Conservation (phyloP, 2,113 vertebrate genomes). For the Hyperopisus bebe region DNA sequence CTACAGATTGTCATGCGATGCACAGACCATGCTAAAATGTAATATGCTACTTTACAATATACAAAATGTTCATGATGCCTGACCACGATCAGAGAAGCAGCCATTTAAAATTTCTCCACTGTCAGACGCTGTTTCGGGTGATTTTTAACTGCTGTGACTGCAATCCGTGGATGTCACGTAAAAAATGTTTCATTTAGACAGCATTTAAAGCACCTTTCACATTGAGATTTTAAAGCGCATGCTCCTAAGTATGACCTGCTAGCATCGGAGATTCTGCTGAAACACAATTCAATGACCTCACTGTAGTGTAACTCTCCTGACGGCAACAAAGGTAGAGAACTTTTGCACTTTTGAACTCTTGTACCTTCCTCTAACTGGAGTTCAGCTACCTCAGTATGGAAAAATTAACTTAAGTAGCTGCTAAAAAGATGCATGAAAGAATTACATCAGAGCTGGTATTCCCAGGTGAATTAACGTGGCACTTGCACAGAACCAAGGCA, state of each 20-base stretch:
- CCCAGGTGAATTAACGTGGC: neutral
- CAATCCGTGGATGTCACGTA: neutral
- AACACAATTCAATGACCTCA: neutral
- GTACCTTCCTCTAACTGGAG: neutral
- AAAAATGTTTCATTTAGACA: neutral
- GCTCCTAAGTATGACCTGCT: neutral
- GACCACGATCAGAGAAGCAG: neutral
- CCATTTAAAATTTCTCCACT: neutral
- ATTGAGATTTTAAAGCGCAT: neutral
- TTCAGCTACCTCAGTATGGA: neutral
- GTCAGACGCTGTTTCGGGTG: neutral
- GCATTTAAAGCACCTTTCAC: neutral
- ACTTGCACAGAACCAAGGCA: neutral
- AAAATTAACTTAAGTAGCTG: neutral
- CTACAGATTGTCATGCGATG: neutral
- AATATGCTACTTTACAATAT: neutral
- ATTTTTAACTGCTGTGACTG: neutral
- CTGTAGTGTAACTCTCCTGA: neutral
- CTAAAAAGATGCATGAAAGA: neutral
- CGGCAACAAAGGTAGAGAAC: neutral
- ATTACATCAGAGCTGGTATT: neutral
- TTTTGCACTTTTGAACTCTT: neutral
- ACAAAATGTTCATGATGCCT: neutral
- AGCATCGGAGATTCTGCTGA: neutral
- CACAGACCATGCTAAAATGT: neutral